Conservation (phyloP, 2,888 invertebrate genomes). For the Willowsia nigromaculata region DNA sequence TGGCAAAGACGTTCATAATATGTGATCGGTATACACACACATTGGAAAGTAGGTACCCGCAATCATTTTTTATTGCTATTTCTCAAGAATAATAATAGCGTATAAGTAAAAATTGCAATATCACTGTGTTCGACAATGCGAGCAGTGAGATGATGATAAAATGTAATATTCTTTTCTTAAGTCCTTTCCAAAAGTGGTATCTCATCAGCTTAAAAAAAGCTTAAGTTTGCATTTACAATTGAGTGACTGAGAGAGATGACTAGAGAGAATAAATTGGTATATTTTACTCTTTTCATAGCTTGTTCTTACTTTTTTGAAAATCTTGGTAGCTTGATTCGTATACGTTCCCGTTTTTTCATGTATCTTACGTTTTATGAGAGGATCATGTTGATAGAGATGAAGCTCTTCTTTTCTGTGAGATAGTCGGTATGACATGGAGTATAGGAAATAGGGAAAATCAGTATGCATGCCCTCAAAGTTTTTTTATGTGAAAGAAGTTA, state of each 20-base stretch:
- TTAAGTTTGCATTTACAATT: slow-evolving; percentile 42
- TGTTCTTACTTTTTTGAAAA: background rate
- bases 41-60: background rate
- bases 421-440: no score
- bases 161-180: slow-evolving; percentile 20
- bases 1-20: background rate
- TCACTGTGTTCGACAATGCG: background rate
- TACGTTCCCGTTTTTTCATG: background rate
- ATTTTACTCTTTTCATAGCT: slow-evolving; percentile 36
- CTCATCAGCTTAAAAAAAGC: slow-evolving; percentile 64
- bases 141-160: background rate
- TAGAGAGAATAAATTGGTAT: background rate
- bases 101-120: background rate
- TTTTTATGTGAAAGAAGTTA: background rate
- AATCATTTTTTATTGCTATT: background rate
- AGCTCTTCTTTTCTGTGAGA: no score
- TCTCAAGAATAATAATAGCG: background rate
- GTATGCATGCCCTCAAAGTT: background rate
- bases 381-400: background rate
- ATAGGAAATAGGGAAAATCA: background rate
- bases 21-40: background rate
- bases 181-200: background rate
- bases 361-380: background rate
- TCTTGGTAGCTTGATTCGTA: background rate
- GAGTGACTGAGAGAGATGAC: background rate